Base-by-base conservation (phyloP, 2,797 vertebrate genomes). In the Typhlichthys eigenmanni region DNA sequence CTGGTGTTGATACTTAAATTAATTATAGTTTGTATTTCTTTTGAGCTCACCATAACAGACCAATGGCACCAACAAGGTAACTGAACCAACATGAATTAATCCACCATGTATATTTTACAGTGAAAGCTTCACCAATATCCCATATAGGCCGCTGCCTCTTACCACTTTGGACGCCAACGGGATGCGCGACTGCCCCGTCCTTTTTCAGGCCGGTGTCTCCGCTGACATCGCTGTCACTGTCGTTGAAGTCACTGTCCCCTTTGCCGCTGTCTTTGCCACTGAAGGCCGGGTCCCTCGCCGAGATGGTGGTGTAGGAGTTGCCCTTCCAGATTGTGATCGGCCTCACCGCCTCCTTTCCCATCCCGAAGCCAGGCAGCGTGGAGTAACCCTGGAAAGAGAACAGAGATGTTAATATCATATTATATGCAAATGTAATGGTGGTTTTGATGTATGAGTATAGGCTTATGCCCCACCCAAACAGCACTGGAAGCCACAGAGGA, bases 261-360 rank as follows among this genome's bases (percentile, higher is more conserved):
- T 98, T 98, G 46, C 96, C 96, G 0, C 97, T 98, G 87, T 98
- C 96, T 82, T 98, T 98, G 63, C 96, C 96, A 0, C 96, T 99
- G 85, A 98, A 98, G 66, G 95, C 95, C 0, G 93, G 95, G 80
- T 98, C 96, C 59, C 94, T 84, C 57, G 95, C 94, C 0, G 96
- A 95, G 76, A 97, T 96, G 62, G 95, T 96, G 72, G 96, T 96
- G 84, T 96, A 97, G 0, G 96, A 96, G 69, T 96, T 95, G 1
- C 96, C 96, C 75, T 98, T 98, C 96, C 96, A 98, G 72, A 96
- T 95, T 13, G 95, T 93, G 84, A 95, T 93, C 0, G 95, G 93
- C 69, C 95, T 92, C 66, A 94, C 92, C 0, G 92, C 87, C 53
- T 98, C 96, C 81, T 96, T 96, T 1, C 86, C 72, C 5, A 94